Evolutionary conservation across 2,888 invertebrate genomes (phyloP).

Genomic region (Hirudinaria manillensis): DNA sequence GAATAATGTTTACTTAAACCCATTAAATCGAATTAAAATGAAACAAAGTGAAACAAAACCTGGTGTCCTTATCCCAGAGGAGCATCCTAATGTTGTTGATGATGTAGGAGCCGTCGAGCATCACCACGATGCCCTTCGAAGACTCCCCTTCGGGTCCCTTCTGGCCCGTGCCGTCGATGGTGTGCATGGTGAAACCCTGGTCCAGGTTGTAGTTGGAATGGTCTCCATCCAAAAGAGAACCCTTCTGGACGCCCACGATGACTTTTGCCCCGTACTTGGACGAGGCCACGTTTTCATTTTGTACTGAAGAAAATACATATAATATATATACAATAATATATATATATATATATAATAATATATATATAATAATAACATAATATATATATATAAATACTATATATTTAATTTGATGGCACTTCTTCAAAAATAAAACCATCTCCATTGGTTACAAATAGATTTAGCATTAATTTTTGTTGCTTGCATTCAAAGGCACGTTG

Average conservation of each 20-base stretch:
- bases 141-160: constrained; percentile 53
- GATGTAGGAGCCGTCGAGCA: constrained; percentile 69
- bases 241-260: constrained; percentile 79
- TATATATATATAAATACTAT: neutral
- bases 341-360: constrained; percentile 20
- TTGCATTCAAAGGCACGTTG: too few species aligned
- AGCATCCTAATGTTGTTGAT: constrained; percentile 86
- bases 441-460: too few species aligned
- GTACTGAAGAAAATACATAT: constrained; percentile 63
- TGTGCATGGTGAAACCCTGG: constrained; percentile 75
- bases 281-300: constrained; percentile 86
- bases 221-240: constrained; percentile 83
- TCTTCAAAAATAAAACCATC: too few species aligned
- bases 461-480: too few species aligned
- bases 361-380: too few species aligned
- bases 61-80: constrained; percentile 86
- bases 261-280: constrained; percentile 75
- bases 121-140: constrained; percentile 71
- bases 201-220: constrained; percentile 43
- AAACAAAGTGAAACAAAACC: constrained; percentile 55
- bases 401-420: too few species aligned
- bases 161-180: constrained; percentile 64
- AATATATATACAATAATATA: too few species aligned
- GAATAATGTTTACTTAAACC: too few species aligned
- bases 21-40: neutral